phyloP scores from a whole-genome alignment of 2,113 vertebrate genomes.

The Hassar affinis region DNA sequence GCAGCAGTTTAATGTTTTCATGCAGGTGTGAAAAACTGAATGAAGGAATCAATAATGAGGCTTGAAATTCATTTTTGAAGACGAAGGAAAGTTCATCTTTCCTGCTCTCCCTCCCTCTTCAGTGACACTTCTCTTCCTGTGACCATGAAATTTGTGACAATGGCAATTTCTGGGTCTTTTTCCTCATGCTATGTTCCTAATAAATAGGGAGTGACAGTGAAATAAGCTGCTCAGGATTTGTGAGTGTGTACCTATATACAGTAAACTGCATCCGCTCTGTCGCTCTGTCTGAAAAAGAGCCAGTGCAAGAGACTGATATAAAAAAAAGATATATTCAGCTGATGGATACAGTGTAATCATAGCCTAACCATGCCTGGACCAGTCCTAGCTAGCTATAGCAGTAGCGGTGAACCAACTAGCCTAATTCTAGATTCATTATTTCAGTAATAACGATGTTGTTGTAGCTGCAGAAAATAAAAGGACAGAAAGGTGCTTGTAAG shows the following conservation, averaged over 20 bases:
- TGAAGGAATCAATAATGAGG: slow-evolving; percentile 61
- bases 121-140: slow-evolving; percentile 49
- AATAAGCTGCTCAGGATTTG: slow-evolving; percentile 3
- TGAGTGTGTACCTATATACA: background rate
- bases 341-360: background rate
- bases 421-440: background rate
- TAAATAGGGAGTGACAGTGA: slow-evolving; percentile 29
- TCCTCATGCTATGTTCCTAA: slow-evolving; percentile 8
- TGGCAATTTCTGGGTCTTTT: slow-evolving; percentile 37
- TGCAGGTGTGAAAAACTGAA: slow-evolving; percentile 52
- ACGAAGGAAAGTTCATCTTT: slow-evolving; percentile 37
- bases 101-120: slow-evolving; percentile 35
- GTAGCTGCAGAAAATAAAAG: too few relatives aligned
- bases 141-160: slow-evolving; percentile 48
- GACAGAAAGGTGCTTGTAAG: too few relatives aligned
- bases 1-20: slow-evolving; percentile 59
- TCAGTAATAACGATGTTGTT: too few relatives aligned
- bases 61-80: slow-evolving; percentile 68
- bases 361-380: background rate
- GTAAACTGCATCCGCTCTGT: background rate
- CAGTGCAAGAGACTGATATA: background rate
- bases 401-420: background rate
- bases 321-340: background rate
- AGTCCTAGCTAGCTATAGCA: background rate
- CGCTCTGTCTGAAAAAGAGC: background rate